Base-by-base conservation (phyloP, 2,888 invertebrate species). In the Blastobasis adustella region DNA sequence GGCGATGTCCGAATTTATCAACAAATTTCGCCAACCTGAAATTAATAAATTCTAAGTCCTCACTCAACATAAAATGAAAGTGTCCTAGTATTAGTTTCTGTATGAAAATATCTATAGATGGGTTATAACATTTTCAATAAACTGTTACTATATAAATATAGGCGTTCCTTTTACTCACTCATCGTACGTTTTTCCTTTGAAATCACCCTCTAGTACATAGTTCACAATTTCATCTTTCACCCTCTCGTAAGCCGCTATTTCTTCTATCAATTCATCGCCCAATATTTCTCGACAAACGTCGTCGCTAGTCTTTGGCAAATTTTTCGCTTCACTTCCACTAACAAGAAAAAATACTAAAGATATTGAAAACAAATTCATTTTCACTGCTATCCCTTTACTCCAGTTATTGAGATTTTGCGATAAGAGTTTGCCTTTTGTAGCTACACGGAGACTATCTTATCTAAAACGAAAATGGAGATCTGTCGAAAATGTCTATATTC, bases 1-100 rank as follows among this genome's bases (percentile, higher is more conserved):
- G 82, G 48, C 94, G 80, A 6, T 90, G 78, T 0, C 93, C 93
- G 76, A 92, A 94, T 58, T 81, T 91, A 47, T 87, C 87, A 0
- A 87, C 86, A 50, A 87, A 87, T 57, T 80, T 82, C 0, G 79
- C 71, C 55, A 87, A 69, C 57, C 87, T 87, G 65, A 37, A 75
- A 73, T 49, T n/a, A 49, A 54, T 49, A 47, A 49, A 51, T 10
- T 10, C 45, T 46, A 10, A 7, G 47, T 48, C 7, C 40, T 40
- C 4, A 8, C 23, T 23, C 23, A 23, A 23, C 23, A 23, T 23
- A 23, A 23, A 23, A 23, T 23, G 23, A 23, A 23, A 23, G 23
- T 23, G 23, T 23, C 23, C 23, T 23, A 23, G 23, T 23, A 23
- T 23, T 23, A 23, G 23, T 23, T 2, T 23, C 23, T 23, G 3